Evolutionary conservation across 2,113 vertebrate species (phyloP), one percentile per base, ranked within the genome.

Genomic region (Beaufortia kweichowensis): DNA sequence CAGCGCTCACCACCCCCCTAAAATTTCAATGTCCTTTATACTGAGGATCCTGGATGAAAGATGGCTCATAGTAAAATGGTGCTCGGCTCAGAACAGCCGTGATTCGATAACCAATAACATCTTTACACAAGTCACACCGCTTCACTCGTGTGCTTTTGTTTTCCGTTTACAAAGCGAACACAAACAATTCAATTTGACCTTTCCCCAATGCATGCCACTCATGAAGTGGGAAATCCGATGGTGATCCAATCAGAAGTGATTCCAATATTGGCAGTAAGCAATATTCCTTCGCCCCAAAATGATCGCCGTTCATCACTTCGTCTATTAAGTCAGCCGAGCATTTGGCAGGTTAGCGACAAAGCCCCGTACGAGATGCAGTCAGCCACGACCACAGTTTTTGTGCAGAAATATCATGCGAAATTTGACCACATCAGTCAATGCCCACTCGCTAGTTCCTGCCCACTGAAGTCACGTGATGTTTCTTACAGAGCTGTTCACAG

Each of bases 231-330:
- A 84, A 83, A 86, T 84, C 81, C 81, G 63, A 79, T 82, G 73
- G 71, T 84, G 81, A 86, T 86, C 79, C 78, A 73, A 85, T 85
- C 83, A 82, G 57, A 73, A 68, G 23, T 24, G n/a, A 33, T 80
- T 61, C 71, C 75, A 62, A 83, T 82, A 86, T 85, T 24, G 80
- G 73, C 80, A 76, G 66, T 81, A 82, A 79, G 80, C 82, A 80
- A 77, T 78, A 82, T 81, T 81, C 74, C 62, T 29, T 15, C 35
- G 8, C 67, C 61, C 71, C 65, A 63, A 83, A 84, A 79, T 83
- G 79, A 79, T 83, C 77, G 64, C 76, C 78, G 73, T 74, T 81
- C 80, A 82, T 85, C 79, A 78, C 77, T 81, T 56, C 74, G 75
- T 79, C 76, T 83, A 86, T 86, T 85, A 87, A 82, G 75, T 74